Conservation (phyloP, 2,113 vertebrate genomes). For the Saccopteryx leptura region DNA sequence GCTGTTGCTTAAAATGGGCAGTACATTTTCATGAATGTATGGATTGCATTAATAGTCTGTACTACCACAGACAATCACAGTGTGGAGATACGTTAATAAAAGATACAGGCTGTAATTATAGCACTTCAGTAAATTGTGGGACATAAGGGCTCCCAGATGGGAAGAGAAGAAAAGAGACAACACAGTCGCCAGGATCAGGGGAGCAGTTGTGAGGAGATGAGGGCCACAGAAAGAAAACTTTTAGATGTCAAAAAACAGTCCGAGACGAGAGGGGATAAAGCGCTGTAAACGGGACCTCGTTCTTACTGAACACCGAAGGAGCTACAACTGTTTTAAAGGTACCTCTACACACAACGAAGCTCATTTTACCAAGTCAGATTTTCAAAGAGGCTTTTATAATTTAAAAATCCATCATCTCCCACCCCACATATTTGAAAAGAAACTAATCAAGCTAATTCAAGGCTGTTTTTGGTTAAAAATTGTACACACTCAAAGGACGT, state of each 20-base stretch:
- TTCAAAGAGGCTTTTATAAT: conserved; percentile 59
- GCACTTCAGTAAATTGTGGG: conserved; percentile 5
- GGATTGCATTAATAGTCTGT: conserved; percentile 30
- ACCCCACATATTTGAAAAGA: neutral
- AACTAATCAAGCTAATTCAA: conserved; percentile 27
- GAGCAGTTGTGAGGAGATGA: neutral
- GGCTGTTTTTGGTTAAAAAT: neutral
- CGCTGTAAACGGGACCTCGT: neutral
- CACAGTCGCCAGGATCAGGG: neutral
- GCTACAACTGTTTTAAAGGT: neutral
- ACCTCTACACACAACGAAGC: neutral
- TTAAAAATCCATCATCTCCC: conserved; percentile 30
- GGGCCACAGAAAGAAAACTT: neutral
- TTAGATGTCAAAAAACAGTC: neutral
- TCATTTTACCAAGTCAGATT: neutral
- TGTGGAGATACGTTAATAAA: conserved; percentile 51
- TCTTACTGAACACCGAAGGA: neutral
- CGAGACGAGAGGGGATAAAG: neutral
- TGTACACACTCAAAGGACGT: neutral
- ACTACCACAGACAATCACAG: neutral
- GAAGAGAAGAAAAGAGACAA: conserved; percentile 47
- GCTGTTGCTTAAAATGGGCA: conserved; percentile 48
- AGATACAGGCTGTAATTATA: conserved; percentile 18
- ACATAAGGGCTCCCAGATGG: neutral
- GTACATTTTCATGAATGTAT: conserved; percentile 17